A percentile compares a stretch with the other conserved stretches of the same genome.
Conservation (phyloP, 2,797 vertebrate genomes). For the Numenius phaeopus region DNA sequence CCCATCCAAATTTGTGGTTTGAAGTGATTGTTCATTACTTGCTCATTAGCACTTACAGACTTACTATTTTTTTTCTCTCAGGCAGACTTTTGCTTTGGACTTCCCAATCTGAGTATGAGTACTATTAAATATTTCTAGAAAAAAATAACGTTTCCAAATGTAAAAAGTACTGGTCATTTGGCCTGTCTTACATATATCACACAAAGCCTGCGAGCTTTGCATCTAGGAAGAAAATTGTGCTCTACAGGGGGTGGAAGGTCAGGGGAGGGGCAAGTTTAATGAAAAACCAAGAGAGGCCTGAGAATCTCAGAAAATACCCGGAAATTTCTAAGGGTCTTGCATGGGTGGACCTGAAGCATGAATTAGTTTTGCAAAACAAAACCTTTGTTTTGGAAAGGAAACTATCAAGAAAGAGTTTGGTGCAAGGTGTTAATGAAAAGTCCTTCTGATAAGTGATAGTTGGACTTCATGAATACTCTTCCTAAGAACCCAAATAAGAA, state of each 20-base stretch:
- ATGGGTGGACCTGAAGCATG: not conserved
- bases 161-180: not conserved
- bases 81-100: not conserved
- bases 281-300: not conserved
- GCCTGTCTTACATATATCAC: not conserved
- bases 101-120: not conserved
- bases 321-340: not conserved
- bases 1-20: not conserved
- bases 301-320: not conserved
- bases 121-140: not conserved
- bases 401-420: not conserved
- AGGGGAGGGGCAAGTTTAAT: not conserved
- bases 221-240: not conserved
- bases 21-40: not conserved
- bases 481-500: not conserved
- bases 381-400: not conserved
- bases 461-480: not conserved
- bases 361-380: not conserved
- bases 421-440: not conserved
- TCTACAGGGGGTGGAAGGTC: not conserved
- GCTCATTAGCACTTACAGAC: not conserved
- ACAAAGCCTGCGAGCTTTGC: not conserved
- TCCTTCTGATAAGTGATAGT: not conserved
- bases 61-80: not conserved
- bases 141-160: not conserved